phyloP scores from a whole-genome alignment of 2,113 vertebrate genomes.

The Ciconia maguari region DNA sequence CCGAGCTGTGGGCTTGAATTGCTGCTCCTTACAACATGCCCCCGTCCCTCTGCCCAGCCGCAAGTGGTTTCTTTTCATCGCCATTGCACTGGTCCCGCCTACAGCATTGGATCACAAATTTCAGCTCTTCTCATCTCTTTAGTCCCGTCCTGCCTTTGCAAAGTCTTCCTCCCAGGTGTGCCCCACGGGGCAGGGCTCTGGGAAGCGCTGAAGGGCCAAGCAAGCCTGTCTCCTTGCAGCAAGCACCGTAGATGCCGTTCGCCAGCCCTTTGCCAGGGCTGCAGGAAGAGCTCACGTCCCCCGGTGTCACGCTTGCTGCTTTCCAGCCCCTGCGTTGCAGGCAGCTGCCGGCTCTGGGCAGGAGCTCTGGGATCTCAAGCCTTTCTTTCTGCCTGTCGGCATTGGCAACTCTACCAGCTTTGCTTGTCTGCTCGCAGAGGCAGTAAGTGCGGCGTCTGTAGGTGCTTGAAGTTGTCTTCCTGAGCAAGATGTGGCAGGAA shows the following conservation, averaged over 20 bases:
- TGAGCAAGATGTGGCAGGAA: neutral
- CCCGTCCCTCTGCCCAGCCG: neutral
- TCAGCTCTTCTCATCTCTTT: neutral
- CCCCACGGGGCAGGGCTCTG: neutral
- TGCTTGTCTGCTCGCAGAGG: neutral
- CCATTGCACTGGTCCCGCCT: neutral
- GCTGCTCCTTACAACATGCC: neutral
- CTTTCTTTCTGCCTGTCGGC: neutral
- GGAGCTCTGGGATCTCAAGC: neutral
- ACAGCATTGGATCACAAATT: rapidly evolving
- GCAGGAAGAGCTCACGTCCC: neutral
- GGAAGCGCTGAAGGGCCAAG: neutral
- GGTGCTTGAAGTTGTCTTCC: neutral
- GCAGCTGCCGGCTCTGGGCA: neutral
- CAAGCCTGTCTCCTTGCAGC: neutral
- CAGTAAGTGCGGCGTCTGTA: neutral
- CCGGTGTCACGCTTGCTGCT: neutral
- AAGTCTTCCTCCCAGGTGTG: neutral
- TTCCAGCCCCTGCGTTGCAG: neutral
- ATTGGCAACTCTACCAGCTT: neutral
- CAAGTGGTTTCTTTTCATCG: neutral
- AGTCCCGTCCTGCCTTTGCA: neutral
- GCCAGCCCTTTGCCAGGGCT: neutral
- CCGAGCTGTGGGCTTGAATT: neutral
- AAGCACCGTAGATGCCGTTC: rapidly evolving